A percentile compares a stretch with the other conserved stretches of the same genome.
phyloP scores from a whole-genome alignment of 2,888 invertebrate genomes.

The Aromia moschata region DNA sequence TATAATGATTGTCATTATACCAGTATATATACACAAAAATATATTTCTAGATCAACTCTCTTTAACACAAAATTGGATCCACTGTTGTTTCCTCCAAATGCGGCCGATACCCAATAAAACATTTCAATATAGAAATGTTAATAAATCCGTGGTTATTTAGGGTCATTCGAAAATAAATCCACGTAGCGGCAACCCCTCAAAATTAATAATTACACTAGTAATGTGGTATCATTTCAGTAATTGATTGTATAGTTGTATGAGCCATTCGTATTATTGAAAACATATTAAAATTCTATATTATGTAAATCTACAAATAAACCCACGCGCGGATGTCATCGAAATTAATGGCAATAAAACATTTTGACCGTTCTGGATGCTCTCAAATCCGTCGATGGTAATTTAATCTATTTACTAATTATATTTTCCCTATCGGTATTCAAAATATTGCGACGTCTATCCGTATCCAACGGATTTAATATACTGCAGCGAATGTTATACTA shows the following conservation, averaged over 20 bases:
- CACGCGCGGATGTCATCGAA: not conserved
- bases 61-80: too few species aligned
- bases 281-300: not conserved
- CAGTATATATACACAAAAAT: too few species aligned
- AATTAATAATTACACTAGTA: not conserved
- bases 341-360: not conserved
- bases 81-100: too few species aligned
- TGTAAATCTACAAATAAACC: not conserved
- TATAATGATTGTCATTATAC: too few species aligned
- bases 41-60: too few species aligned
- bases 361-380: slow-evolving; percentile 13
- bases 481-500: not conserved
- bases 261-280: not conserved
- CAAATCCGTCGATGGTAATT: slow-evolving; percentile 30
- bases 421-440: slow-evolving; percentile 26
- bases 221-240: not conserved
- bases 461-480: not conserved
- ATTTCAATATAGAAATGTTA: too few species aligned
- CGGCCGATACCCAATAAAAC: too few species aligned
- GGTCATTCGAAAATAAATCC: not conserved
- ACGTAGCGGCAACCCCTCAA: not conserved
- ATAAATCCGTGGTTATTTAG: too few species aligned
- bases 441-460: slow-evolving; percentile 12
- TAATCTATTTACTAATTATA: slow-evolving; percentile 35
- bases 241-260: not conserved